Percentiles rank a stretch among this genome's conserved stretches.
Conservation (phyloP, 2,113 vertebrate genomes). For the Chrysochloris asiatica region DNA sequence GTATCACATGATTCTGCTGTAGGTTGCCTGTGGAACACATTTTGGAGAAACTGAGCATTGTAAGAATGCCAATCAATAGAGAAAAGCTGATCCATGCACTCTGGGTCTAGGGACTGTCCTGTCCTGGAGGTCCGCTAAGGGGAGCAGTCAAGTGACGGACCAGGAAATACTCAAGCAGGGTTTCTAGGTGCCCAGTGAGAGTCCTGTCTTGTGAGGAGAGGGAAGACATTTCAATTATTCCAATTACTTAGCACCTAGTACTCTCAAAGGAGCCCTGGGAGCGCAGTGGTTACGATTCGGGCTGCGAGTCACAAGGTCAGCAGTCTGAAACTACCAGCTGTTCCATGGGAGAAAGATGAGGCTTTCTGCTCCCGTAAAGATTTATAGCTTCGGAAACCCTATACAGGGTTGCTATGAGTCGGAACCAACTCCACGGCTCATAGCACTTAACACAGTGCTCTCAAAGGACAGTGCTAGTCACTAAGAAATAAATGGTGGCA, state of each 20-base stretch:
- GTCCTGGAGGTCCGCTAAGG: background rate
- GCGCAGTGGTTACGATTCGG: no score
- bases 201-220: background rate
- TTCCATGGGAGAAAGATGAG: no score
- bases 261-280: no score
- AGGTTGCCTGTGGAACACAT: background rate
- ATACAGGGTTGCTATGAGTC: no score
- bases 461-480: no score
- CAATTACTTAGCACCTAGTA: conserved; percentile 20
- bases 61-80: background rate
- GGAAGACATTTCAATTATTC: conserved; percentile 31
- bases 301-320: no score
- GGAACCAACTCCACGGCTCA: no score
- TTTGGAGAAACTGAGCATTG: background rate
- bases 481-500: no score
- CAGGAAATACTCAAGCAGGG: background rate
- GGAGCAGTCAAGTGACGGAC: background rate
- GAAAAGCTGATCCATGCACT: background rate
- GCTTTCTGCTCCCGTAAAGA: no score
- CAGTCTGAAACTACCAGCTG: no score
- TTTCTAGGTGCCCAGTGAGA: background rate
- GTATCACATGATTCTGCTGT: background rate
- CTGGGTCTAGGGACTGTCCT: background rate
- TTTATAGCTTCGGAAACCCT: no score
- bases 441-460: no score